Evolutionary conservation across 53 echinoderm and acorn worm species (phyloP).

Genomic region (Antedon mediterranea): DNA sequence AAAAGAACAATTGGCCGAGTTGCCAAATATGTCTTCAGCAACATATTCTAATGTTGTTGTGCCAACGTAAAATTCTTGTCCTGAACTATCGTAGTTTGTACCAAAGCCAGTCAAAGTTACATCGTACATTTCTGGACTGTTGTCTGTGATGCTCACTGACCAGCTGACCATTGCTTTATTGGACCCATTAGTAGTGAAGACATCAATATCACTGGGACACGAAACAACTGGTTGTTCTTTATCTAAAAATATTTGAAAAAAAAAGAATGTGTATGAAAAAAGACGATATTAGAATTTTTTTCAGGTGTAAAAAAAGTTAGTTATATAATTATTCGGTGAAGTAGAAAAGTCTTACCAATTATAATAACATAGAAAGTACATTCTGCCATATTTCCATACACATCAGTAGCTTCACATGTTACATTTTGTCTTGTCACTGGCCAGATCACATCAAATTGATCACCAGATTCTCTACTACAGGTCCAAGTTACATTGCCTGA

Average conservation of each 20-base stretch:
- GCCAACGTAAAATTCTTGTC: neutral
- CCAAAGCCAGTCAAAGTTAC: neutral
- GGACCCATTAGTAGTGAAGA: neutral
- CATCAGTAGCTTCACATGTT: too few relatives aligned
- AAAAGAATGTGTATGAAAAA: too few relatives aligned
- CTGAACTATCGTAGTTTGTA: neutral
- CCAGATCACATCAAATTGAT: neutral
- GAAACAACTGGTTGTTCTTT: slow-evolving; percentile 1
- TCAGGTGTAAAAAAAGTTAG: too few relatives aligned
- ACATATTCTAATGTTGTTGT: neutral
- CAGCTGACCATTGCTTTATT: slow-evolving; percentile 1
- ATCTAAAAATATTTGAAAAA: neutral
- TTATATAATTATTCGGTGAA: too few relatives aligned
- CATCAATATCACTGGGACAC: slow-evolving; percentile 15
- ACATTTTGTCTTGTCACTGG: too few relatives aligned
- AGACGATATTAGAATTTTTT: too few relatives aligned
- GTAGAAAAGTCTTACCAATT: too few relatives aligned
- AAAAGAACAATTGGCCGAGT: neutral
- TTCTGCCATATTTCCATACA: too few relatives aligned
- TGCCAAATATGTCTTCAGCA: neutral
- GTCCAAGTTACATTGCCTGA: slow-evolving; percentile 3
- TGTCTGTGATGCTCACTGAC: neutral
- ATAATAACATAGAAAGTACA: too few relatives aligned
- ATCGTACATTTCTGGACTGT: neutral
- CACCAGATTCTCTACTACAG: slow-evolving; percentile 3